Conservation (phyloP, 2,797 vertebrate species). For the Pangasius macronema region DNA sequence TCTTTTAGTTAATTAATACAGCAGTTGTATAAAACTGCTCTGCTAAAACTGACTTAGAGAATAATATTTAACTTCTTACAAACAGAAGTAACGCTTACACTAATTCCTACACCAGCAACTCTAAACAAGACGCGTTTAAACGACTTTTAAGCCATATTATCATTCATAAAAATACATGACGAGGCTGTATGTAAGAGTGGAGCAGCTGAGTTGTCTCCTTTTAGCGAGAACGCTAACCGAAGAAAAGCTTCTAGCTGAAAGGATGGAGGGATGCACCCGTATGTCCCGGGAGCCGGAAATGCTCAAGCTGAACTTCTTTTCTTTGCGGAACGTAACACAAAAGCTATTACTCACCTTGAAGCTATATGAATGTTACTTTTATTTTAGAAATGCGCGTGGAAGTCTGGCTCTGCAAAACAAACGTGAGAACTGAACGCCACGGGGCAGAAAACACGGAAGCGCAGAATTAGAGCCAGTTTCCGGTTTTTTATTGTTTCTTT, state of each 20-base stretch:
- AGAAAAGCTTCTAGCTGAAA: background rate
- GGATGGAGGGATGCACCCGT: background rate
- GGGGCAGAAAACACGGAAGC: conserved; percentile 54
- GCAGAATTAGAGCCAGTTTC: conserved; percentile 27
- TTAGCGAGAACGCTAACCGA: background rate
- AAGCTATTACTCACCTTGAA: conserved; percentile 27
- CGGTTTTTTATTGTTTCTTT: background rate
- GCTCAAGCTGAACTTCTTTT: background rate
- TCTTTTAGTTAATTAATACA: background rate
- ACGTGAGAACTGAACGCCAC: conserved; percentile 50
- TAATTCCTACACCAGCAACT: background rate
- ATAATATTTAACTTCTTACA: background rate
- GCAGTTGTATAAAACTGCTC: background rate
- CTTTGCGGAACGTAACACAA: background rate
- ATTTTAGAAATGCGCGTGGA: background rate
- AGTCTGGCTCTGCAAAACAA: conserved; percentile 28
- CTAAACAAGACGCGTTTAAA: background rate
- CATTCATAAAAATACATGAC: background rate
- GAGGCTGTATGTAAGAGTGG: fast-evolving
- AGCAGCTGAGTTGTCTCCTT: background rate
- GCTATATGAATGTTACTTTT: background rate
- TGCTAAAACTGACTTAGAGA: no score
- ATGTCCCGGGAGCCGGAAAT: background rate
- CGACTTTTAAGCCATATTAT: background rate
- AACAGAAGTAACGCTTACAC: background rate